phyloP scores from a whole-genome alignment of 2,888 invertebrate genomes.

The Nebria salina region DNA sequence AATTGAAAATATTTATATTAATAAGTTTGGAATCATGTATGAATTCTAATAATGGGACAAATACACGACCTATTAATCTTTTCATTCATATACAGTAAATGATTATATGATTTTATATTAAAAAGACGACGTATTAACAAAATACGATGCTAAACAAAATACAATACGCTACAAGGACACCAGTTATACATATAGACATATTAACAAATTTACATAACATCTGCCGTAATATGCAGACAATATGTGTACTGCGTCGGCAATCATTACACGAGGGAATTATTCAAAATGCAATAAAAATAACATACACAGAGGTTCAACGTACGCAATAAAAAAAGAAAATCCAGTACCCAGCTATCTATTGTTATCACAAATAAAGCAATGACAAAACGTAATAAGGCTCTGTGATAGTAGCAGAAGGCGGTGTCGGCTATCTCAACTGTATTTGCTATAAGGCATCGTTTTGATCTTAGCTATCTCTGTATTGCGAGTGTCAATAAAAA shows the following conservation, averaged over 20 bases:
- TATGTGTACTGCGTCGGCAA: background rate
- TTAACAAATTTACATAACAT: background rate
- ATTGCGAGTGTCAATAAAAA: constrained; percentile 1
- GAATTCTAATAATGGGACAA: too few species aligned
- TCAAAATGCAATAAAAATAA: background rate
- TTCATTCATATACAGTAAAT: too few species aligned
- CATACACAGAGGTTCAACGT: background rate
- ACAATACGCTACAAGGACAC: too few species aligned
- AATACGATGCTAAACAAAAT: too few species aligned
- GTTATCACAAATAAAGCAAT: background rate
- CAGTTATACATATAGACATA: background rate
- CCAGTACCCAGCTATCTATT: background rate
- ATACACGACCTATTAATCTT: too few species aligned
- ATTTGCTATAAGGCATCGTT: constrained; percentile 1
- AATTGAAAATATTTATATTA: too few species aligned
- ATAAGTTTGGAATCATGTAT: too few species aligned
- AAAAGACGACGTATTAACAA: too few species aligned
- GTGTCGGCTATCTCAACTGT: background rate
- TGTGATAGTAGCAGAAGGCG: background rate
- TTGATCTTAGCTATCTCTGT: background rate
- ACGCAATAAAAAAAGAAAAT: background rate
- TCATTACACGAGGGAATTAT: background rate
- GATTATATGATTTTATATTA: too few species aligned
- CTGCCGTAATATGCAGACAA: background rate
- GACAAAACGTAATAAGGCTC: background rate